Conservation (phyloP, 2,888 invertebrate genomes). For the Eupithecia insigniata region DNA sequence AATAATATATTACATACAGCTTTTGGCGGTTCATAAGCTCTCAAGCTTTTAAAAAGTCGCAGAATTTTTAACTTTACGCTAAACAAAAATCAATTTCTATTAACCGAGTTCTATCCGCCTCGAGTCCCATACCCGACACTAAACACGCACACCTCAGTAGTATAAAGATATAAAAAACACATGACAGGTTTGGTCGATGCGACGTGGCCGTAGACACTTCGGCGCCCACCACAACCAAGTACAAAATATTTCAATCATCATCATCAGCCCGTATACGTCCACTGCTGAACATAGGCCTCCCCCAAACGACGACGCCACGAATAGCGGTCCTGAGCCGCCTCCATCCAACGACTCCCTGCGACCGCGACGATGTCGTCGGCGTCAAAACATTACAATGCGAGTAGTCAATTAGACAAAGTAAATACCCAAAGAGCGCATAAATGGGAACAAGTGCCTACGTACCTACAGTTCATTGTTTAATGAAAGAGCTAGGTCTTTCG, state of each 20-base stretch:
- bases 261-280: too few relatives aligned
- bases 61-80: not conserved
- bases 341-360: too few relatives aligned
- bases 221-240: conserved; percentile 60
- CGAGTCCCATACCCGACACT: conserved; percentile 9
- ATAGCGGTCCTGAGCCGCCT: too few relatives aligned
- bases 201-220: conserved; percentile 61
- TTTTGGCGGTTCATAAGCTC: not conserved
- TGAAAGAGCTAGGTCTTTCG: conserved; percentile 20
- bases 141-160: conserved; percentile 22
- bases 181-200: conserved; percentile 45
- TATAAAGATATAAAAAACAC: conserved; percentile 25
- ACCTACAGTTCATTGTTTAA: conserved; percentile 9
- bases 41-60: not conserved
- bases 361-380: too few relatives aligned
- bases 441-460: conserved; percentile 12
- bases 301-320: too few relatives aligned
- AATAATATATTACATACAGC: not conserved
- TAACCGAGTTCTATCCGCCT: not conserved
- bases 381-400: too few relatives aligned
- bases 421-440: conserved; percentile 20
- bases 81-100: not conserved
- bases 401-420: conserved; percentile 19
- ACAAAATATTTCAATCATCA: conserved; percentile 42
- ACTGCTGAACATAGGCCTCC: too few relatives aligned